A percentile compares a stretch with the other conserved stretches of the same genome.
These are phyloP conservation scores for Panthera tigris DNA, from an alignment of 2,113 vertebrate species.

Conservation along the genomic window DNA sequence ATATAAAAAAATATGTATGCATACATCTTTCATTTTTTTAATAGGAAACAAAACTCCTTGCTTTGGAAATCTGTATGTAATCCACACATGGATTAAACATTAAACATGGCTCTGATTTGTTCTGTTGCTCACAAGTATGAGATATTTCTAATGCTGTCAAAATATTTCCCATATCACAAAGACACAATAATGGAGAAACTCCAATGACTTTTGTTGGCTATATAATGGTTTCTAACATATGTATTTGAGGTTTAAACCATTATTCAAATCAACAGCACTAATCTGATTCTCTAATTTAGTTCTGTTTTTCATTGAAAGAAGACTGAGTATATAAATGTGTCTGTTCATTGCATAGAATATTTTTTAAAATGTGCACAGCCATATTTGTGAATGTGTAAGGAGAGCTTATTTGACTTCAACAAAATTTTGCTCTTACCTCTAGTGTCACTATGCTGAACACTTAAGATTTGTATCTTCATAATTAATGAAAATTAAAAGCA, in stretches of 20 bases:
- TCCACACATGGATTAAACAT: neutral
- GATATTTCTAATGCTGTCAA: neutral
- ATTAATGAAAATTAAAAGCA: neutral
- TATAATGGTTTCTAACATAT: neutral
- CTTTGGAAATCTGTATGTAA: neutral
- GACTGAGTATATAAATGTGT: neutral
- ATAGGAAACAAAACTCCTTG: neutral
- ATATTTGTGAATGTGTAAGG: neutral
- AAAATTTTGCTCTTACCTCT: neutral
- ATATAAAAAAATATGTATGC: neutral
- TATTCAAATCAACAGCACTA: constrained; percentile 28
- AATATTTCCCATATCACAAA: neutral
- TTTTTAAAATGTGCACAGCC: neutral
- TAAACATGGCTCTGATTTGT: neutral
- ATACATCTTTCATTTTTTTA: neutral
- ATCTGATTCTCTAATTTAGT: neutral
- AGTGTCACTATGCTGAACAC: neutral
- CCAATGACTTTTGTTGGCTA: neutral
- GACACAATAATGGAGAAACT: neutral
- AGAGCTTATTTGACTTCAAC: neutral
- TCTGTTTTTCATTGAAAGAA: neutral
- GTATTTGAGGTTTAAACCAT: neutral
- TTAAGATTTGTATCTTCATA: neutral
- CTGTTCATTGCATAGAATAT: neutral
- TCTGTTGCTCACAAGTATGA: neutral